phyloP scores from a whole-genome alignment of 23 tunicate species.

The Diplosoma virens region DNA sequence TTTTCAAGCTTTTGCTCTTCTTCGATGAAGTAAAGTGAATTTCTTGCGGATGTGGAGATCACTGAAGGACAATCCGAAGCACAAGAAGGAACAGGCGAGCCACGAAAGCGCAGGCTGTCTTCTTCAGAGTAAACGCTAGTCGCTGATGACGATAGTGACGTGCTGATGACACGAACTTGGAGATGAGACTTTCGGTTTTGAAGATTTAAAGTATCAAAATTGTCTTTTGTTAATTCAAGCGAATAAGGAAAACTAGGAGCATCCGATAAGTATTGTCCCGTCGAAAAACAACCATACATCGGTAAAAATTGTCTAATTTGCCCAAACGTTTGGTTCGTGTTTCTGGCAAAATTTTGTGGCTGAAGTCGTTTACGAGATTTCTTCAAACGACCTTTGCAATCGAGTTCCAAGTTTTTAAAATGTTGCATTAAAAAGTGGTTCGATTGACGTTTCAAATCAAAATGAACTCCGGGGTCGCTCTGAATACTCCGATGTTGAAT shows the following conservation, averaged over 20 bases:
- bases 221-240: not conserved
- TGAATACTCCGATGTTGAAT: slow-evolving; percentile 62
- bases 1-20: not conserved
- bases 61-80: slow-evolving; percentile 39
- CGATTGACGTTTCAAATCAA: slow-evolving; percentile 12
- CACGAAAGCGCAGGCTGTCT: not conserved
- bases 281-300: slow-evolving; percentile 5
- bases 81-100: slow-evolving; percentile 34
- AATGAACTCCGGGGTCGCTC: slow-evolving; percentile 67
- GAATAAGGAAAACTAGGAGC: not conserved
- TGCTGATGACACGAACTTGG: slow-evolving; percentile 43
- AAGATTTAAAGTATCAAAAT: slow-evolving; percentile 8
- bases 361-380: not conserved
- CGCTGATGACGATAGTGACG: slow-evolving; percentile 72
- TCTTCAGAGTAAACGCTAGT: slow-evolving; percentile 69
- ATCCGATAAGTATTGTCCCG: slow-evolving; percentile 1
- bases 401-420: not conserved
- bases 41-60: not conserved
- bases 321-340: not conserved
- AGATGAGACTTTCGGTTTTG: slow-evolving; percentile 5
- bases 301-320: not conserved
- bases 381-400: not conserved
- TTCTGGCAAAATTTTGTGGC: not conserved
- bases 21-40: not conserved
- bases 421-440: slow-evolving; percentile 16